These are phyloP conservation scores for Scotopteryx bipunctaria DNA, from an alignment of 2,888 invertebrate genomes.

Conservation along the genomic window DNA sequence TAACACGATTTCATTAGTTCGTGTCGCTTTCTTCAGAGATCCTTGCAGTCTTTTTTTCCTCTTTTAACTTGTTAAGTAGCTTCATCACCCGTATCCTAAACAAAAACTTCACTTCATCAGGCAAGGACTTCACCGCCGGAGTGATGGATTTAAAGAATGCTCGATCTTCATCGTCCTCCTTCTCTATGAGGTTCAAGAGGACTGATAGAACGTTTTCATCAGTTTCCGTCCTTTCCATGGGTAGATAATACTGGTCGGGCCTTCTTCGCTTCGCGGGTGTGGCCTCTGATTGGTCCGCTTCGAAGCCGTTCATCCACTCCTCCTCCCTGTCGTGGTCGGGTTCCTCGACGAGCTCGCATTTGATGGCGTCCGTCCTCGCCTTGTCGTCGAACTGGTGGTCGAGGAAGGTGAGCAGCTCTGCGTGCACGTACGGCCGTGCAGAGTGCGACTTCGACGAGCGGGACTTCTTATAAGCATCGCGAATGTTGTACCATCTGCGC, in stretches of 20 bases:
- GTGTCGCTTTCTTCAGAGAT: conserved; percentile 39
- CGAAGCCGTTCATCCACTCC: conserved; percentile 54
- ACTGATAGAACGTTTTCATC: conserved; percentile 51
- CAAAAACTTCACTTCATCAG: conserved; percentile 55
- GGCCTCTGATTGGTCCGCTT: conserved; percentile 44
- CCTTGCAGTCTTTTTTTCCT: conserved; percentile 32
- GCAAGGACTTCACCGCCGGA: conserved; percentile 58
- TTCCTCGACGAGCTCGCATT: conserved; percentile 1
- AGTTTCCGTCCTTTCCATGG: conserved; percentile 33
- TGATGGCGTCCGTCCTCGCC: not conserved
- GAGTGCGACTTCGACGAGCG: not conserved
- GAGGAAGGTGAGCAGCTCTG: conserved; percentile 53
- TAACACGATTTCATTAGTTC: conserved; percentile 23
- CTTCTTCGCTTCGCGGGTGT: conserved; percentile 41
- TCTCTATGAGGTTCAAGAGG: conserved; percentile 57
- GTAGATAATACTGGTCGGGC: conserved; percentile 30
- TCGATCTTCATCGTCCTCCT: conserved; percentile 67
- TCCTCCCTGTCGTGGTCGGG: conserved; percentile 38
- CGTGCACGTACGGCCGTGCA: conserved; percentile 54
- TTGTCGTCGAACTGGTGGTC: conserved; percentile 6
- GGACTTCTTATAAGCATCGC: conserved; percentile 50
- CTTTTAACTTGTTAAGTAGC: conserved; percentile 44
- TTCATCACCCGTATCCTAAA: conserved; percentile 66
- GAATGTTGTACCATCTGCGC: conserved; percentile 57
- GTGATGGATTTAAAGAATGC: conserved; percentile 67